Conservation (phyloP, 2,113 vertebrate genomes). For the Atrichornis clamosus region DNA sequence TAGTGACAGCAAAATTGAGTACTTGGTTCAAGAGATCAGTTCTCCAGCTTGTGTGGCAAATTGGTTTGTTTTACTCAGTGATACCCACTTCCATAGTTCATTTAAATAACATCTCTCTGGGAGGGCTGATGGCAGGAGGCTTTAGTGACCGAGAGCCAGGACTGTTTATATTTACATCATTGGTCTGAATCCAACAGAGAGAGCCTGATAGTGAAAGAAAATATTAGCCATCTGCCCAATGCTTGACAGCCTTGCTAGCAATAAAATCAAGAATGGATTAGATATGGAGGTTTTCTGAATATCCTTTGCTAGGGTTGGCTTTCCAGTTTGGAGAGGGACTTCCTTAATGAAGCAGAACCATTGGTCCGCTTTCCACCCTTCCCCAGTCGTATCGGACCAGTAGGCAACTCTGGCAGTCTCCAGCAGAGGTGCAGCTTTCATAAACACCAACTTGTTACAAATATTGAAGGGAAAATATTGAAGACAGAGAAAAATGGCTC, state of each 20-base stretch:
- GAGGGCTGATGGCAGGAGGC: background rate
- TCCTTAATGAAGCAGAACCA: background rate
- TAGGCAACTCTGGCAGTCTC: background rate
- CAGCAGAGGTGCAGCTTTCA: background rate
- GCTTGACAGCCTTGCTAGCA: background rate
- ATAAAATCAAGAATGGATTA: background rate
- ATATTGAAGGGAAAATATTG: background rate
- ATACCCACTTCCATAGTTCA: background rate
- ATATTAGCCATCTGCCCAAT: conserved; percentile 51
- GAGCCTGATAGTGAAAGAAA: conserved; percentile 38
- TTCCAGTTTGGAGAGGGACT: background rate
- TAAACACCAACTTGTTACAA: background rate
- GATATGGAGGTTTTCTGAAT: background rate
- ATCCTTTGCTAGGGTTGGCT: background rate
- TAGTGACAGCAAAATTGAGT: background rate
- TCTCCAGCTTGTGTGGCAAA: background rate
- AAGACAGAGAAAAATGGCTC: background rate
- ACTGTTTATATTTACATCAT: conserved; percentile 38
- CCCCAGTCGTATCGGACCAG: background rate
- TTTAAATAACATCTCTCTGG: background rate
- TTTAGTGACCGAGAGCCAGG: conserved; percentile 7
- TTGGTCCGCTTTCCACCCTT: background rate
- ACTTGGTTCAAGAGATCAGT: background rate
- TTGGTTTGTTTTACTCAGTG: conserved; percentile 23
- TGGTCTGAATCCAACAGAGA: conserved; percentile 49